Percentiles rank a stretch among this genome's conserved stretches.
Evolutionary conservation across 2,113 vertebrate genomes (phyloP).

Genomic region (Cololabis saira): DNA sequence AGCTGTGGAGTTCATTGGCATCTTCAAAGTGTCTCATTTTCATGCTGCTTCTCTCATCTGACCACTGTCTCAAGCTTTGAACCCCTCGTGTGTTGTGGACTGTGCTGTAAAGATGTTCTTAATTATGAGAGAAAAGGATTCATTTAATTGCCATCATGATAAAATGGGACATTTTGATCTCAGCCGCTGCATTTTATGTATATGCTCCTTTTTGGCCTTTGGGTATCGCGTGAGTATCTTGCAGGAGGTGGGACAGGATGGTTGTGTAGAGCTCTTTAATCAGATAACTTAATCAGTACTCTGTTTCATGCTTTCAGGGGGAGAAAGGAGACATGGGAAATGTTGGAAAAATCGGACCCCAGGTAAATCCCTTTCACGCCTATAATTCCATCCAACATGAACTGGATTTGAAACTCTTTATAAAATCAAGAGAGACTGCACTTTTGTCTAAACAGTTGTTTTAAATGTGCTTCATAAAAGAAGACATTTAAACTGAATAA

Average conservation of each 20-base stretch:
- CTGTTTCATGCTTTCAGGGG: constrained; percentile 83
- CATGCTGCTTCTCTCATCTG: neutral
- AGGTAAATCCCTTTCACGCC: constrained; percentile 83
- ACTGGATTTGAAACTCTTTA: constrained; percentile 21
- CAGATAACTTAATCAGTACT: constrained; percentile 48
- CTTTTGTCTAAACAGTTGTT: no score
- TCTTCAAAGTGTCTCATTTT: neutral
- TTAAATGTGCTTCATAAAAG: no score
- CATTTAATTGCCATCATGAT: constrained; percentile 35
- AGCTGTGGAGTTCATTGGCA: neutral
- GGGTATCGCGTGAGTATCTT: constrained; percentile 17
- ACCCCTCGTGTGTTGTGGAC: constrained; percentile 3
- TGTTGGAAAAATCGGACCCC: constrained; percentile 89
- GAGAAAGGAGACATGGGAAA: constrained; percentile 91
- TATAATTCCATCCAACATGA: neutral
- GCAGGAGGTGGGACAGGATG: constrained; percentile 1
- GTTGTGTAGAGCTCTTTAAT: constrained; percentile 26
- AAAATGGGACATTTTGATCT: constrained; percentile 9
- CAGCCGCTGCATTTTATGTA: constrained; percentile 18
- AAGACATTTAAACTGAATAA: no score
- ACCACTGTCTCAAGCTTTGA: constrained; percentile 8
- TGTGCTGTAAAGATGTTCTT: constrained; percentile 47
- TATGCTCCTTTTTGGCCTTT: constrained; percentile 23
- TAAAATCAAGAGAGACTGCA: constrained; percentile 13
- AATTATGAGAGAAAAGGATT: constrained; percentile 46